Percentiles rank a stretch among this genome's conserved stretches.
Conservation (phyloP, 1,140 invertebrate genomes). For the Ptiloglossa arizonensis region DNA sequence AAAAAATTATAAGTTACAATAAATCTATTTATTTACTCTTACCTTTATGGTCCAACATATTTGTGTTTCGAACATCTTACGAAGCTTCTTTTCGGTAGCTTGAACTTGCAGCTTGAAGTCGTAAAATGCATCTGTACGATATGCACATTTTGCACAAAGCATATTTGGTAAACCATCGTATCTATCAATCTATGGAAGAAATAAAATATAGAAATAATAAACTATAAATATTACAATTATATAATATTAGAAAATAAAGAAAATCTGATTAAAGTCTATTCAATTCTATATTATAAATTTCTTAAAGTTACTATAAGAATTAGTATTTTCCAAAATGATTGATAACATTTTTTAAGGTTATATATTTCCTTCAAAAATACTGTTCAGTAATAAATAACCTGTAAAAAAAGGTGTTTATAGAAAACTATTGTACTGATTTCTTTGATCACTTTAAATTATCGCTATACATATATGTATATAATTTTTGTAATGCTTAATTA, state of each 20-base stretch:
- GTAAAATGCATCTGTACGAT: conserved; percentile 74
- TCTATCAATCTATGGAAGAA: conserved; percentile 69
- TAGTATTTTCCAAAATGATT: not conserved
- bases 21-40: conserved; percentile 11
- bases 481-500: not conserved
- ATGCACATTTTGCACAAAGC: conserved; percentile 77
- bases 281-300: not conserved
- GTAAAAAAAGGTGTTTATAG: not conserved
- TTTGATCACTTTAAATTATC: not conserved
- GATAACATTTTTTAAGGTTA: not conserved
- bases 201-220: not conserved
- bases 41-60: conserved; percentile 36
- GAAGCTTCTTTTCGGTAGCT: conserved; percentile 74
- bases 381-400: not conserved
- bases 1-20: not conserved
- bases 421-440: not conserved
- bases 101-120: conserved; percentile 76
- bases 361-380: not conserved
- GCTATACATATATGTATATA: not conserved
- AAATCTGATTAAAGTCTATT: not conserved
- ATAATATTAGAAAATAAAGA: not conserved
- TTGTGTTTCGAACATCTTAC: conserved; percentile 70
- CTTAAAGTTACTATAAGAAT: not conserved
- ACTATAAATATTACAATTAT: not conserved
- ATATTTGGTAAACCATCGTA: conserved; percentile 76